phyloP scores from a whole-genome alignment of 2,888 invertebrate species.

The Protodeltote pygarga region DNA sequence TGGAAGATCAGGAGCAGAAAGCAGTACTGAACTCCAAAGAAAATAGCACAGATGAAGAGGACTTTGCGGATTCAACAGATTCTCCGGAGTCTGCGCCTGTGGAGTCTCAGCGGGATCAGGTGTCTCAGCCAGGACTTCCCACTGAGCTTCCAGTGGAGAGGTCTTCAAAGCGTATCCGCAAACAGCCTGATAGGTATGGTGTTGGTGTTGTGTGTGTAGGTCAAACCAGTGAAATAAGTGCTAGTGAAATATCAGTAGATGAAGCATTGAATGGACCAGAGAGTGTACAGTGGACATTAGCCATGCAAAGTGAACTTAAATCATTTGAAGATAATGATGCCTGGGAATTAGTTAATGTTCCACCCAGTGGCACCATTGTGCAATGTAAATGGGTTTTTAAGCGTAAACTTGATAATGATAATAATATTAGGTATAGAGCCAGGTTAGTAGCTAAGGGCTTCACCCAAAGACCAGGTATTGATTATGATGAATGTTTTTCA shows the following conservation, averaged over 20 bases:
- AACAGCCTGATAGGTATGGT: too few species aligned
- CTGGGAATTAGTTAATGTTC: neutral
- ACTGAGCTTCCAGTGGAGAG: too few species aligned
- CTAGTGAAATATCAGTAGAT: neutral
- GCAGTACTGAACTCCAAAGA: neutral
- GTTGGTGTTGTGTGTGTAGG: too few species aligned
- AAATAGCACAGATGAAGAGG: neutral
- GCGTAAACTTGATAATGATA: neutral
- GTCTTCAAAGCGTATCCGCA: too few species aligned
- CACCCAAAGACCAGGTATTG: neutral
- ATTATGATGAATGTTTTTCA: constrained; percentile 4
- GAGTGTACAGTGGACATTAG: neutral
- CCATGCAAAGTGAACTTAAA: neutral
- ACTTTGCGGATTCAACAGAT: neutral
- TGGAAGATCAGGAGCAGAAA: too few species aligned
- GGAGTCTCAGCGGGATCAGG: neutral
- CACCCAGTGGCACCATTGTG: neutral
- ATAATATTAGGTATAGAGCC: neutral
- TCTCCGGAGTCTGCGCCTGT: neutral
- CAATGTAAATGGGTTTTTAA: constrained; percentile 6
- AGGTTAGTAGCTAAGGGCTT: constrained; percentile 8
- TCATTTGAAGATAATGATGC: constrained; percentile 6
- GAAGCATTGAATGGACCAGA: constrained; percentile 1
- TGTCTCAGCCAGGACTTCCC: too few species aligned
- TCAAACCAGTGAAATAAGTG: too few species aligned